Conservation (phyloP, 2,888 invertebrate species). For the Noctua pronuba region DNA sequence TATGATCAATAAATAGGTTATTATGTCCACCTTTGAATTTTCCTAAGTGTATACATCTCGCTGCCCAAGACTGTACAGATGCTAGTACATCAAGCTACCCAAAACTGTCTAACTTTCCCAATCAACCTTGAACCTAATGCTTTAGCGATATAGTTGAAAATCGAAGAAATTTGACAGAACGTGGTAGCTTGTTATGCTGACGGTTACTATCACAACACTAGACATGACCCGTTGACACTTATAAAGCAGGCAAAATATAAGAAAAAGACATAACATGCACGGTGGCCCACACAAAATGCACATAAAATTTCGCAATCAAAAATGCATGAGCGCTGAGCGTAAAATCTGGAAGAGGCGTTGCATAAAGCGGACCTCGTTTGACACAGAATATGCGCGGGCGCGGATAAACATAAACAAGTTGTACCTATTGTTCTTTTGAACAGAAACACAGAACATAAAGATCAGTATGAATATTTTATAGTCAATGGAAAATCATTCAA, state of each 20-base stretch:
- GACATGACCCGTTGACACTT: constrained; percentile 17
- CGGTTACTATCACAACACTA: no score
- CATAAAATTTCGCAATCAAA: constrained; percentile 41
- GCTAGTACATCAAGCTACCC: no score
- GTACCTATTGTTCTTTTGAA: constrained; percentile 2
- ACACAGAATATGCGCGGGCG: constrained; percentile 25
- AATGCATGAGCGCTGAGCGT: constrained; percentile 11
- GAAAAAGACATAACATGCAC: constrained; percentile 4
- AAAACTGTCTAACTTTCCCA: no score
- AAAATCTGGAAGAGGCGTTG: constrained; percentile 36
- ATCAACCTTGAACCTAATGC: no score
- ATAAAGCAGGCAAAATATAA: constrained; percentile 24
- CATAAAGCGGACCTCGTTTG: constrained; percentile 42
- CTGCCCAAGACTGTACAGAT: no score
- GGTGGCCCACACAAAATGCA: constrained; percentile 13
- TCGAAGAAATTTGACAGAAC: no score
- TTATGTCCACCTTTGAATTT: no score
- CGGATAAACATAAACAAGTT: constrained; percentile 8
- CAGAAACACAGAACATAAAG: neutral
- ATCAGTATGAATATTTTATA: neutral
- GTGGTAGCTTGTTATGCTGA: no score
- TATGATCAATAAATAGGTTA: no score
- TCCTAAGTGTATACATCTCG: no score
- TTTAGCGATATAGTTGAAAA: no score
- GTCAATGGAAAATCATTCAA: neutral